These are phyloP conservation scores for Chloroclystis v-ata DNA, from an alignment of 2,888 invertebrate genomes.

Conservation along the genomic window DNA sequence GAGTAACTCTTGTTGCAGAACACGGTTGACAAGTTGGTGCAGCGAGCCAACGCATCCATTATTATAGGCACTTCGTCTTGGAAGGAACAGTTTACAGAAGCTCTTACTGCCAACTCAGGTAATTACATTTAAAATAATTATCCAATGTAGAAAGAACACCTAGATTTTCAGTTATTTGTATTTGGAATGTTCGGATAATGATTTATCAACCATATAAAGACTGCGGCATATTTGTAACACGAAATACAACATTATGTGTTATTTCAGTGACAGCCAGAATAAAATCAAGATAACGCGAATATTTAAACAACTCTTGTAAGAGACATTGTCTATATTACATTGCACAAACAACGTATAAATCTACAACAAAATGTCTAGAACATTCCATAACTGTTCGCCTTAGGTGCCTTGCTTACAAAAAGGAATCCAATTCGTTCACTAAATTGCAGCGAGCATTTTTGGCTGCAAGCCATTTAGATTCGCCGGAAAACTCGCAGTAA, in stretches of 20 bases:
- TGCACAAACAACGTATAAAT: too few relatives aligned
- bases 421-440: conserved; percentile 14
- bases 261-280: too few relatives aligned
- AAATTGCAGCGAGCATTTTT: conserved; percentile 19
- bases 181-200: too few relatives aligned
- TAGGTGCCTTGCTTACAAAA: conserved; percentile 16
- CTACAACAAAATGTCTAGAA: background rate
- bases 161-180: too few relatives aligned
- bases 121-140: background rate
- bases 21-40: conserved; percentile 98
- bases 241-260: too few relatives aligned
- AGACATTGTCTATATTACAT: too few relatives aligned
- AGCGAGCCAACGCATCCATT: conserved; percentile 96
- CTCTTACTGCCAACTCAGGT: conserved; percentile 95
- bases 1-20: conserved; percentile 80
- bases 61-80: conserved; percentile 98
- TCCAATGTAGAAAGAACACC: too few relatives aligned
- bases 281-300: too few relatives aligned
- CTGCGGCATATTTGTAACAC: too few relatives aligned
- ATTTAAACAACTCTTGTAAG: too few relatives aligned
- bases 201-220: too few relatives aligned
- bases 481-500: conserved; percentile 5
- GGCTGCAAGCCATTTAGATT: conserved; percentile 22
- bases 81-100: conserved; percentile 99
- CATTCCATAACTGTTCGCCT: conserved; percentile 8